Evolutionary conservation across 2,113 vertebrate genomes (phyloP).

Genomic region (Atherinomorus stipes): DNA sequence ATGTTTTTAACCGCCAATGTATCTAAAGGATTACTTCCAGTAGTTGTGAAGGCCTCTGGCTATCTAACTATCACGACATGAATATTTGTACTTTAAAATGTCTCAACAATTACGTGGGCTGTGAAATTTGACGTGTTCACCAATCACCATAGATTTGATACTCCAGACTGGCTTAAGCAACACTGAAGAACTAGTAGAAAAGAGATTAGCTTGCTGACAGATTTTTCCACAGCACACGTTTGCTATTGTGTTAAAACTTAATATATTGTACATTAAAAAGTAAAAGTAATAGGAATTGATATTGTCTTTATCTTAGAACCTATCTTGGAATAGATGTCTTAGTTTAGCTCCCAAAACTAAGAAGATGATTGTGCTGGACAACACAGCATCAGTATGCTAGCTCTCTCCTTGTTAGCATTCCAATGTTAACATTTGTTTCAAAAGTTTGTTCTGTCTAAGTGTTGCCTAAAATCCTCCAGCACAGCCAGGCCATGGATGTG

Average conservation of each 20-base stretch:
- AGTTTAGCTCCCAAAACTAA: background rate
- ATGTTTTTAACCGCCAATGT: no score
- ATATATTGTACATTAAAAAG: background rate
- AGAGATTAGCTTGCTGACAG: no score
- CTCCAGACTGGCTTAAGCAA: no score
- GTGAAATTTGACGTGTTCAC: background rate
- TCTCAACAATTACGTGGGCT: background rate
- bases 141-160: no score
- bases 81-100: background rate
- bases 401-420: background rate
- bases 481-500: background rate
- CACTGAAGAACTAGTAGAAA: no score
- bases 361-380: fast-evolving
- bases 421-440: background rate
- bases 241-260: no score
- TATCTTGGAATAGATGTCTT: background rate
- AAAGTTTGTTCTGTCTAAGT: background rate
- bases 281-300: background rate
- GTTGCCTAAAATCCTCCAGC: background rate
- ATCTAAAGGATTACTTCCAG: no score
- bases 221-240: no score
- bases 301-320: background rate
- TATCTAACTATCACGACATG: background rate
- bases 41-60: background rate
- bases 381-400: background rate